These are phyloP conservation scores for Dolomedes plantarius DNA, from an alignment of 2,888 invertebrate genomes.

Conservation along the genomic window DNA sequence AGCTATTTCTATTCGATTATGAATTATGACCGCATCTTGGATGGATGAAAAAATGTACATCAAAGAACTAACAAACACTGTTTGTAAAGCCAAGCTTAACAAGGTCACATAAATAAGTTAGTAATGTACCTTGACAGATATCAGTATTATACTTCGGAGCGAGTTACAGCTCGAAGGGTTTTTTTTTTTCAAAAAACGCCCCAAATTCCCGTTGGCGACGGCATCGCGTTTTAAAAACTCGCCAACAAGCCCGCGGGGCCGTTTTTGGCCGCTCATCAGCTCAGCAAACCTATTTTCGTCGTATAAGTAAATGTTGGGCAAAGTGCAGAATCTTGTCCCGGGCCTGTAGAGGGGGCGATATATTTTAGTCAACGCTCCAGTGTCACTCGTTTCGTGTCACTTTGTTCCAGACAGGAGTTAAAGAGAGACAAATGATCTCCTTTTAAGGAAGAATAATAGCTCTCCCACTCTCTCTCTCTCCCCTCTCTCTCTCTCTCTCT, in stretches of 20 bases:
- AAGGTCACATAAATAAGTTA: too few species aligned
- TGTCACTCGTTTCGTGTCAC: constrained; percentile 70
- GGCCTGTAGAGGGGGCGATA: constrained; percentile 68
- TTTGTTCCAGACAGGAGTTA: constrained; percentile 70
- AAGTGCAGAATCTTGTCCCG: constrained; percentile 70
- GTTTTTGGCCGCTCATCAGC: constrained; percentile 35
- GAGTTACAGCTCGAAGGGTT: too few species aligned
- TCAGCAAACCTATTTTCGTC: constrained; percentile 54
- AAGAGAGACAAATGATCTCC: constrained; percentile 65
- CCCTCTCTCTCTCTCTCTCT: too few species aligned
- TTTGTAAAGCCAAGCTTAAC: too few species aligned
- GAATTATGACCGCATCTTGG: too few species aligned
- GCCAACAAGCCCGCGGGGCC: constrained; percentile 25
- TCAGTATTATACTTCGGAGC: too few species aligned
- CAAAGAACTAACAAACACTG: too few species aligned
- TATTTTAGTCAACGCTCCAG: constrained; percentile 66
- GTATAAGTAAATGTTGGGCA: constrained; percentile 69
- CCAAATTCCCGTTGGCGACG: too few species aligned
- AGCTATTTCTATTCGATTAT: too few species aligned
- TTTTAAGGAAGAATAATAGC: constrained; percentile 62
- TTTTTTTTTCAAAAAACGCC: too few species aligned
- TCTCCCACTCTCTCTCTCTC: neutral
- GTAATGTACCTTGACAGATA: too few species aligned
- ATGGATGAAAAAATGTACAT: too few species aligned
- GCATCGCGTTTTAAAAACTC: constrained; percentile 32